Percentiles rank a stretch among this genome's conserved stretches.
phyloP scores from a whole-genome alignment of 2,888 invertebrate species.

The Tipula vernalis region DNA sequence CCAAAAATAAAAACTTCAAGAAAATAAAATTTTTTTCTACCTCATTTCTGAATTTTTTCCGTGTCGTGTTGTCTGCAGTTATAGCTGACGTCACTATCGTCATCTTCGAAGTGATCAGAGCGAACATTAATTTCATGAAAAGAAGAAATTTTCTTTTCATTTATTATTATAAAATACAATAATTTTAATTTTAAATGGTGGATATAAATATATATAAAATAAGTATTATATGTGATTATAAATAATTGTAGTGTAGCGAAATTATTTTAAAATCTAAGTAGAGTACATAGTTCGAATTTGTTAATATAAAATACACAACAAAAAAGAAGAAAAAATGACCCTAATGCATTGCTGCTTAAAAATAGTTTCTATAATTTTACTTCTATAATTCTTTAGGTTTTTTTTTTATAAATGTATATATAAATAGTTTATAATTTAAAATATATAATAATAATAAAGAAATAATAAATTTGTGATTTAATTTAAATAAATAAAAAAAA shows the following conservation, averaged over 20 bases:
- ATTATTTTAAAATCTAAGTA: not conserved
- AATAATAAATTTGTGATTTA: not conserved
- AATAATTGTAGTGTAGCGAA: not conserved
- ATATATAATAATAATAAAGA: not conserved
- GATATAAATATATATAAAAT: not conserved
- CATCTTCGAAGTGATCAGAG: not conserved
- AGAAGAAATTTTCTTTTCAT: slow-evolving; percentile 6
- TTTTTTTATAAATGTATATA: not conserved
- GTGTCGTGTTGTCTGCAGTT: slow-evolving; percentile 10
- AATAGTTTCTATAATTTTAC: not conserved
- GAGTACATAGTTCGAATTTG: not conserved
- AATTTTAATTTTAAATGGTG: slow-evolving; percentile 7
- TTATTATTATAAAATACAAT: not conserved
- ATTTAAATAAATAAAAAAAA: not conserved
- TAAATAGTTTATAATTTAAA: not conserved
- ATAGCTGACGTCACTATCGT: slow-evolving; percentile 9
- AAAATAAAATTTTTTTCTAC: not conserved
- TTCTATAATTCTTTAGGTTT: not conserved
- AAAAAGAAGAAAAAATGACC: not conserved
- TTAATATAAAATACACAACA: not conserved
- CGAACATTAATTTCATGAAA: not conserved
- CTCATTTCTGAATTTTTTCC: not conserved
- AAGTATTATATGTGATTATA: slow-evolving; percentile 6
- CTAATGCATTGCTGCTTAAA: not conserved
- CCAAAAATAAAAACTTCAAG: not conserved